Evolutionary conservation across 1,140 invertebrate genomes (phyloP).

Genomic region (Drosophila murphyi): DNA sequence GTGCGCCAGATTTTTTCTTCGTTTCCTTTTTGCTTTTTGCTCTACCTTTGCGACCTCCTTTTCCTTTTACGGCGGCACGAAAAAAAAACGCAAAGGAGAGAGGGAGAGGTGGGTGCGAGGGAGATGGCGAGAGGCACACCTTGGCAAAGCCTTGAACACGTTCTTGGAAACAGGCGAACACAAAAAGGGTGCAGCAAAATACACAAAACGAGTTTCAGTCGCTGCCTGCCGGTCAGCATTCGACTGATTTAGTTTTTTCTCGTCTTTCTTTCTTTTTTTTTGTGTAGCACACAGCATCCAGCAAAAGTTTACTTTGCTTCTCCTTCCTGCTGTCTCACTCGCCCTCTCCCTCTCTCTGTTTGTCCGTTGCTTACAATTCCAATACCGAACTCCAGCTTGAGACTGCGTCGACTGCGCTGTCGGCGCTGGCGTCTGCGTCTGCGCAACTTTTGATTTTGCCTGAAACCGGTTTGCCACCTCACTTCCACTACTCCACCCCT

Average conservation of each 20-base stretch:
- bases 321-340: constrained; percentile 6
- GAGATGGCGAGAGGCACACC: constrained; percentile 38
- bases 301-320: constrained; percentile 25
- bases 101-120: neutral
- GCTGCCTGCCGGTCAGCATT: constrained; percentile 35
- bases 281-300: constrained; percentile 7
- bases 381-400: constrained; percentile 54
- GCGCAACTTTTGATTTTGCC: constrained; percentile 83
- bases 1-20: constrained; percentile 12
- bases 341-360: neutral
- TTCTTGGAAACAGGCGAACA: constrained; percentile 58
- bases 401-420: constrained; percentile 9
- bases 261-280: neutral
- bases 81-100: constrained; percentile 3
- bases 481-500: constrained; percentile 11
- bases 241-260: constrained; percentile 44
- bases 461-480: constrained; percentile 65
- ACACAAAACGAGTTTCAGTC: constrained; percentile 43
- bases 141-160: constrained; percentile 73
- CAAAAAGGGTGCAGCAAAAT: constrained; percentile 41
- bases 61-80: constrained; percentile 58
- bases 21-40: neutral
- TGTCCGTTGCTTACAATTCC: constrained; percentile 31
- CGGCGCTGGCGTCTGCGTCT: constrained; percentile 50
- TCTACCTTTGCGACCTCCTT: constrained; percentile 68